Evolutionary conservation across 2,113 vertebrate genomes (phyloP).

Genomic region (Potamarius usumacintae): DNA sequence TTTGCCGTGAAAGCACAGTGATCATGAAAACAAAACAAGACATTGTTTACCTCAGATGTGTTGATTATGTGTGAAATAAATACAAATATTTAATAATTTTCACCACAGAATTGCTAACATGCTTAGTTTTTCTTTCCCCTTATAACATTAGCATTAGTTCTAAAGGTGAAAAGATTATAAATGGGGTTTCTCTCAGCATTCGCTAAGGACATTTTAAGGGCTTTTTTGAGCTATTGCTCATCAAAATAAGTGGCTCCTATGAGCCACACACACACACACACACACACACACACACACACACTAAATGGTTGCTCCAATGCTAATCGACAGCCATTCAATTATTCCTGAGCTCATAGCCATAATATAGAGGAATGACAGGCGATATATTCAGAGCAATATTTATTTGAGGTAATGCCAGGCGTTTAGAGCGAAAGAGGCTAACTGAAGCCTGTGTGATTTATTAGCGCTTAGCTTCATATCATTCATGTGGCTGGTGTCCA

Average conservation of each 20-base stretch:
- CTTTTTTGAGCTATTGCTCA: constrained; percentile 20
- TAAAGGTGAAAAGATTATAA: constrained; percentile 7
- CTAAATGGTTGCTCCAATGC: constrained; percentile 66
- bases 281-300: constrained; percentile 44
- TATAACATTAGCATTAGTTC: neutral
- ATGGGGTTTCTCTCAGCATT: neutral
- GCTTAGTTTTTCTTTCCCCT: neutral
- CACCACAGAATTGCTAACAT: neutral
- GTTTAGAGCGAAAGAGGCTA: constrained; percentile 55
- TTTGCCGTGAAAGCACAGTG: neutral
- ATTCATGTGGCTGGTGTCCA: constrained; percentile 55
- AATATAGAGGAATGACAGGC: constrained; percentile 64
- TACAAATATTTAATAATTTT: neutral
- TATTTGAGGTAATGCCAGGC: constrained; percentile 70
- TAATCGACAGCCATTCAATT: constrained; percentile 73
- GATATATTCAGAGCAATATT: constrained; percentile 73
- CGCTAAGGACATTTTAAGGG: constrained; percentile 2
- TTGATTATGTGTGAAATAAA: neutral
- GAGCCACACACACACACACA: constrained; percentile 29
- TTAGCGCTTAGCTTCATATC: constrained; percentile 64
- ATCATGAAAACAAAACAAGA: neutral
- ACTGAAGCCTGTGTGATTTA: constrained; percentile 68
- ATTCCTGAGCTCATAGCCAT: constrained; percentile 66
- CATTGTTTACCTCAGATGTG: neutral
- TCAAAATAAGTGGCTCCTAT: constrained; percentile 14